These are phyloP conservation scores for Helogale parvula DNA, from an alignment of 2,113 vertebrate genomes.

Conservation along the genomic window DNA sequence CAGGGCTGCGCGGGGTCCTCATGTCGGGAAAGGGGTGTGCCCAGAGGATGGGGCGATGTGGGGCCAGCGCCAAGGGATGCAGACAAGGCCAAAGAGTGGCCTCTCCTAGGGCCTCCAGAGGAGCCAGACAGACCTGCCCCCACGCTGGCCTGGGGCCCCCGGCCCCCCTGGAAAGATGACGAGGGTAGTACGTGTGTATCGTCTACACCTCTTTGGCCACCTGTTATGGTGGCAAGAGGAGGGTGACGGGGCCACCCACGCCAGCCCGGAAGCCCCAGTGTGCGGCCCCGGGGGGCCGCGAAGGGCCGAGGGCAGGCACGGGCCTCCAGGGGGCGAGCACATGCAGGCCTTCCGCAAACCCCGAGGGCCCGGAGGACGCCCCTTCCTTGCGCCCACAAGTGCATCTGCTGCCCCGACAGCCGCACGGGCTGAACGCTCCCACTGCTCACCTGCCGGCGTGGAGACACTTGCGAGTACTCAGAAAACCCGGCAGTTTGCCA, in stretches of 20 bases:
- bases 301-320: not conserved
- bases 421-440: no score
- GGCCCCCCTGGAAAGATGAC: not conserved
- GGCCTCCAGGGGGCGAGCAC: not conserved
- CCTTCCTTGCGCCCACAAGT: not conserved
- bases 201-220: accelerated
- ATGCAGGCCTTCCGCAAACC: no score
- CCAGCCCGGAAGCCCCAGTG: no score
- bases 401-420: not conserved
- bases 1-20: not conserved
- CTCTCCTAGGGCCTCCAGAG: not conserved
- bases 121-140: not conserved
- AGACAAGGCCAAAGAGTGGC: not conserved
- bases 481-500: not conserved
- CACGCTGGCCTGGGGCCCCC: not conserved
- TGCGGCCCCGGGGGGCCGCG: not conserved
- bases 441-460: no score
- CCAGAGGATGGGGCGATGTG: not conserved
- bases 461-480: not conserved
- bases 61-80: not conserved
- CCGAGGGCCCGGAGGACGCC: no score
- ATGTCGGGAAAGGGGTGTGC: no score
- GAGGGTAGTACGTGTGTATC: accelerated
- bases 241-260: accelerated
- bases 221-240: not conserved